A percentile compares a stretch with the other conserved stretches of the same genome.
phyloP scores from a whole-genome alignment of 2,797 vertebrate genomes.

The Acomys russatus region DNA sequence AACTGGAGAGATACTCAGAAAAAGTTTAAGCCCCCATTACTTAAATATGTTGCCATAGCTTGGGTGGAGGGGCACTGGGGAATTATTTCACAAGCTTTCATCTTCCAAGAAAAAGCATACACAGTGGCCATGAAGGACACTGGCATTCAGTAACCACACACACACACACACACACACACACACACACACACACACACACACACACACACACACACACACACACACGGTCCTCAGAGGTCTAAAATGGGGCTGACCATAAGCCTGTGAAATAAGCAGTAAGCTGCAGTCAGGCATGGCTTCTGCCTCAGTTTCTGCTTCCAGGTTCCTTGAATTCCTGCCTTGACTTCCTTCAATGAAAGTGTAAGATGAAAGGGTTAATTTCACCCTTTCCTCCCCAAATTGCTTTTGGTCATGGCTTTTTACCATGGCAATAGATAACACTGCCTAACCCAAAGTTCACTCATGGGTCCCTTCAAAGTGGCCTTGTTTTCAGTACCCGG shows the following conservation, averaged over 20 bases:
- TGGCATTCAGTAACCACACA: not conserved
- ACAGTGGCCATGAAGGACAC: not conserved
- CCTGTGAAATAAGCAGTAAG: not conserved
- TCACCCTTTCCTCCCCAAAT: too few species aligned
- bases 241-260: not conserved
- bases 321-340: not conserved
- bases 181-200: not conserved
- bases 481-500: not conserved
- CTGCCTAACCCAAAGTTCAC: not conserved
- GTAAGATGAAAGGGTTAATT: not conserved
- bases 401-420: not conserved
- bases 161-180: not conserved
- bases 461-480: not conserved
- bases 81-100: slow-evolving; percentile 47
- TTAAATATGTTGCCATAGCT: not conserved
- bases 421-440: not conserved
- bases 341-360: not conserved
- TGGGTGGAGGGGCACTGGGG: not conserved
- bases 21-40: not conserved
- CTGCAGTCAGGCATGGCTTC: not conserved
- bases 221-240: not conserved
- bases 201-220: not conserved
- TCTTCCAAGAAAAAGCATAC: slow-evolving; percentile 48
- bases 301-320: not conserved
- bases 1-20: not conserved